Percentiles rank a stretch among this genome's conserved stretches.
These are phyloP conservation scores for Lypha dubia DNA, from an alignment of 2,888 invertebrate species.

Conservation along the genomic window DNA sequence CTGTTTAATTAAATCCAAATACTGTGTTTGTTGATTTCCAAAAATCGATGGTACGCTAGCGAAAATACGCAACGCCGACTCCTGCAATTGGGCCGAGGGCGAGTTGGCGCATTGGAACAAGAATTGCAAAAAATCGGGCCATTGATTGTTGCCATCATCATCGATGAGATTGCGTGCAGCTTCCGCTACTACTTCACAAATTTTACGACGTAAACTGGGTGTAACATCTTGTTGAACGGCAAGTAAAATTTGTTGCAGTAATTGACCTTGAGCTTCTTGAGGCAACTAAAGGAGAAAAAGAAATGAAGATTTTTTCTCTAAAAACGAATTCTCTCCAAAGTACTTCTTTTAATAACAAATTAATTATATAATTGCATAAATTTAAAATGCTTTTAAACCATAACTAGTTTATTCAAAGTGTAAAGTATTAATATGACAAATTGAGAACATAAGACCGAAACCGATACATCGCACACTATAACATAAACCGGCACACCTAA, in stretches of 20 bases:
- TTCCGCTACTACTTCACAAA: conserved; percentile 98
- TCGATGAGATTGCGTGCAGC: conserved; percentile 96
- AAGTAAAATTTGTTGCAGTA: conserved; percentile 93
- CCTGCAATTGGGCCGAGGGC: conserved; percentile 91
- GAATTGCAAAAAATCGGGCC: conserved; percentile 98
- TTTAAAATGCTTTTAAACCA: too few species aligned
- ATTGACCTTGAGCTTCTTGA: conserved; percentile 91
- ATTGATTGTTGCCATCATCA: conserved; percentile 97
- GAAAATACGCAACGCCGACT: conserved; percentile 97
- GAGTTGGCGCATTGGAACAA: conserved; percentile 97
- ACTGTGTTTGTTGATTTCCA: conserved; percentile 96
- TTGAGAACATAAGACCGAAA: too few species aligned
- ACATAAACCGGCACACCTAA: too few species aligned
- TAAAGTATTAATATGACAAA: too few species aligned
- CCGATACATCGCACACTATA: too few species aligned
- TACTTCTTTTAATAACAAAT: too few species aligned
- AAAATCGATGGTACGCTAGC: conserved; percentile 98
- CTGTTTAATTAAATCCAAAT: conserved; percentile 96
- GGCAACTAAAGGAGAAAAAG: conserved; percentile 84
- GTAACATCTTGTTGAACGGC: conserved; percentile 93
- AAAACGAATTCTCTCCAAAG: not conserved
- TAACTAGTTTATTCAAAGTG: too few species aligned
- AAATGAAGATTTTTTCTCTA: not conserved
- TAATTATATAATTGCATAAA: too few species aligned
- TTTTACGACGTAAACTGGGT: conserved; percentile 92